phyloP scores from a whole-genome alignment of 2,113 vertebrate genomes.

The Lophius piscatorius region DNA sequence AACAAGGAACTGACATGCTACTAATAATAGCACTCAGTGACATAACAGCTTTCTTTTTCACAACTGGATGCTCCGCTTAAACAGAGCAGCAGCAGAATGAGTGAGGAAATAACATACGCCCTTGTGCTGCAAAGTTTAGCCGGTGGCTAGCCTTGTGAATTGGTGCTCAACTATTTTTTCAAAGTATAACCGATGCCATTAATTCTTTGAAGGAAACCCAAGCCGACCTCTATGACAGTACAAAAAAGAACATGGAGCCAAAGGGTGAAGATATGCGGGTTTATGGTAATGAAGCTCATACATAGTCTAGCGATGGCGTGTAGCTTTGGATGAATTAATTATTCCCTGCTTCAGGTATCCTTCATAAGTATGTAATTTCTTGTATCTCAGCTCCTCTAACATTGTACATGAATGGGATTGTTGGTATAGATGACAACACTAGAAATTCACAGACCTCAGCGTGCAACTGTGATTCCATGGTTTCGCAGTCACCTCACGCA shows the following conservation, averaged over 20 bases:
- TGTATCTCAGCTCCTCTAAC: conserved; percentile 18
- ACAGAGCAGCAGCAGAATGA: conserved; percentile 22
- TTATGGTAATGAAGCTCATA: conserved; percentile 49
- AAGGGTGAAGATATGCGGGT: conserved; percentile 42
- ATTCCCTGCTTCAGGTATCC: no score
- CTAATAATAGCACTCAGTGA: conserved; percentile 45
- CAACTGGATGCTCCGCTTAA: conserved; percentile 36
- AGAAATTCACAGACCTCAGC: conserved; percentile 15
- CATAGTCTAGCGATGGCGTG: conserved; percentile 32
- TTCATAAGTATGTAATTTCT: conserved; percentile 22
- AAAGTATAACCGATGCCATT: conserved; percentile 27
- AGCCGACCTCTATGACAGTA: conserved; percentile 27
- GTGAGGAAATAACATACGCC: conserved; percentile 32
- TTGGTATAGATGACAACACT: conserved; percentile 16
- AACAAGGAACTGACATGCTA: conserved; percentile 2
- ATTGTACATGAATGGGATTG: conserved; percentile 23
- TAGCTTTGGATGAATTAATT: conserved; percentile 42
- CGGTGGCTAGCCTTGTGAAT: conserved; percentile 16
- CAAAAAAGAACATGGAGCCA: conserved; percentile 40
- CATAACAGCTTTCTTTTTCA: conserved; percentile 44
- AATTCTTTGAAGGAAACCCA: conserved; percentile 38
- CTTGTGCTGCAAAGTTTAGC: conserved; percentile 30
- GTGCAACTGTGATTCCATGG: conserved; percentile 4
- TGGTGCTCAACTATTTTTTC: conserved; percentile 11
- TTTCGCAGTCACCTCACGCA: not conserved